phyloP scores from a whole-genome alignment of 2,797 vertebrate species.

The Amniataba percoides region DNA sequence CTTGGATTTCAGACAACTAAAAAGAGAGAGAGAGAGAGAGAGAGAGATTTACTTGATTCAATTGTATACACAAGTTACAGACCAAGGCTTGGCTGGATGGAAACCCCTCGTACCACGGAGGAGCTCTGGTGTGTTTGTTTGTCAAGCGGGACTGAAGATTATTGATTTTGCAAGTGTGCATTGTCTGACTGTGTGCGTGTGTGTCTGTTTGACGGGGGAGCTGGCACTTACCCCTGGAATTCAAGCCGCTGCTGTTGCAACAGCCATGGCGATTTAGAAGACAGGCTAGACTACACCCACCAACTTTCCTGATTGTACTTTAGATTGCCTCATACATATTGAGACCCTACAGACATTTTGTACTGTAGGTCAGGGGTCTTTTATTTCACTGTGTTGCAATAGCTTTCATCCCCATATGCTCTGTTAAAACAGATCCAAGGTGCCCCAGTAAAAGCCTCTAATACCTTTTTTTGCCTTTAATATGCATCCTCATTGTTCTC shows the following conservation, averaged over 20 bases:
- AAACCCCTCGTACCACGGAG: constrained; percentile 53
- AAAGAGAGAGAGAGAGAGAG: constrained; percentile 16
- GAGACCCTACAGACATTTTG: constrained; percentile 20
- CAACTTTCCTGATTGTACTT: constrained; percentile 33
- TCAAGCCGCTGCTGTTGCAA: constrained; percentile 63
- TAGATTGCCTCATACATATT: constrained; percentile 60
- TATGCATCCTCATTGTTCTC: neutral
- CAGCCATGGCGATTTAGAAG: constrained; percentile 41
- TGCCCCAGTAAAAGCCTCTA: neutral
- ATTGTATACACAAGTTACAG: constrained; percentile 59
- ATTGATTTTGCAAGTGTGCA: constrained; percentile 80
- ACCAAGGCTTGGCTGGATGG: constrained; percentile 68
- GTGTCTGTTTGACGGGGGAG: constrained; percentile 29
- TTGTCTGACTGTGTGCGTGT: constrained; percentile 11
- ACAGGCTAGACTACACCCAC: constrained; percentile 39
- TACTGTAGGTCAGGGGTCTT: constrained; percentile 33
- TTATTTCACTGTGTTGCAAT: constrained; percentile 3
- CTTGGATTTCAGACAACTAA: constrained; percentile 57
- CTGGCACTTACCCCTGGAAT: constrained; percentile 60
- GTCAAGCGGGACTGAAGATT: constrained; percentile 70
- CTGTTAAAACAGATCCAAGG: neutral
- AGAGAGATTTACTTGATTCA: constrained; percentile 46
- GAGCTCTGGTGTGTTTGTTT: constrained; percentile 70
- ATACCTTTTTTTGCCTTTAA: neutral
- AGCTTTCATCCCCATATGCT: constrained; percentile 1